Base-by-base conservation (phyloP, 2,888 invertebrate genomes). In the Leptinotarsa tumamoca region DNA sequence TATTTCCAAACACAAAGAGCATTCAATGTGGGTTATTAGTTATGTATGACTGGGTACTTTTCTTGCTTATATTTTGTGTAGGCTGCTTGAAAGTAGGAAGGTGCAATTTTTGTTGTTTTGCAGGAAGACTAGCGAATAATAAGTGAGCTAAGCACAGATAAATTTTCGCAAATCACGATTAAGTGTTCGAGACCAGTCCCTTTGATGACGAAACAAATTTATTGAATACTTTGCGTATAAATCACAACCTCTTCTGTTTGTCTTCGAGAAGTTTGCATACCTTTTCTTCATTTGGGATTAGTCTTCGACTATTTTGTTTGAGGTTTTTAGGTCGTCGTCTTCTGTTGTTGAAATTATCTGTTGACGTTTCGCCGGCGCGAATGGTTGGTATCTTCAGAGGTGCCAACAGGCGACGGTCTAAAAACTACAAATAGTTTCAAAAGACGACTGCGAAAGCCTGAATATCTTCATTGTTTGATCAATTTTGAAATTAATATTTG, bases 21-120 rank as follows among this genome's bases (percentile, higher is more conserved):
- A 7, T 58, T 74, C 67, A 23, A 78, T 76, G 75, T 78, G 74
- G 76, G 78, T 78, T 75, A 73, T 74, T 74, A 67, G 67, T 77
- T 75, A 73, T 77, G 71, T 72, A 77, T 72, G 71, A 68, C 63
- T 73, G 18, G 43, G 33, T 49, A 69, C 68, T 72, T 72, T 50
- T 68, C 27, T 73, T 17, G 51, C 68, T 15, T 23, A 10, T 54
- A 18, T 33, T 54, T 33, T 17, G 76, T 54, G 67, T 69, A 51
- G 72, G 76, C 54, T 27, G 72, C 63, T 58, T 50, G 70, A 76
- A 70, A 70, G 73, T 73, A 73, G 73, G 69, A 54, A 67, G 72
- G 76, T 73, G 72, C 33, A n/a, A 73, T 76, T 76, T 76, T 76
- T 73, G 70, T 73, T 21, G 76, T 67, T 49, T 49, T 7, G 49